These are phyloP conservation scores for Melolontha melolontha DNA, from an alignment of 2,888 invertebrate genomes.

Conservation along the genomic window DNA sequence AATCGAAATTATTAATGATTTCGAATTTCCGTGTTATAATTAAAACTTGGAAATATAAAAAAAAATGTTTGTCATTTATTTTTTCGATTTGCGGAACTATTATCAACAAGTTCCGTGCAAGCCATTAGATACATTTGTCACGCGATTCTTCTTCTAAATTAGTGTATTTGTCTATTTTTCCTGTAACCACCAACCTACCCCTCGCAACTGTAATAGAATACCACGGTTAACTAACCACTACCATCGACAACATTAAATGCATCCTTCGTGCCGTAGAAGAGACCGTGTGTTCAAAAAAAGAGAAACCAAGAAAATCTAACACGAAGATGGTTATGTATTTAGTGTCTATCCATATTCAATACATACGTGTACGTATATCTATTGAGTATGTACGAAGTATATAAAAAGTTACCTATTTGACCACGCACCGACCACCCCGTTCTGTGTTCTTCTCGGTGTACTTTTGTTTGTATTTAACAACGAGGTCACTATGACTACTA, in stretches of 20 bases:
- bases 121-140: conserved; percentile 23
- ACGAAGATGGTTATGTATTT: conserved; percentile 17
- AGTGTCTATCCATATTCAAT: conserved; percentile 11
- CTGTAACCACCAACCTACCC: too few species aligned
- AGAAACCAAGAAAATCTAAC: too few species aligned
- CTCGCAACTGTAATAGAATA: too few species aligned
- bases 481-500: conserved; percentile 60
- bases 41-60: too few species aligned
- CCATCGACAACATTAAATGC: conserved; percentile 30
- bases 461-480: conserved; percentile 62
- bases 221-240: conserved; percentile 3
- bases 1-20: too few species aligned
- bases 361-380: conserved; percentile 1
- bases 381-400: not conserved
- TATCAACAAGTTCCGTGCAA: conserved; percentile 20
- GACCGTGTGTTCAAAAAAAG: conserved; percentile 13
- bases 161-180: conserved; percentile 23
- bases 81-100: conserved; percentile 3
- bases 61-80: too few species aligned
- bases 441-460: not conserved
- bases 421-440: conserved; percentile 6
- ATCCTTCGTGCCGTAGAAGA: conserved; percentile 29
- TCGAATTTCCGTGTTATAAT: too few species aligned
- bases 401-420: conserved; percentile 13
- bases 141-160: conserved; percentile 27